phyloP scores from a whole-genome alignment of 2,888 invertebrate species.

The Neoscelio sp. region DNA sequence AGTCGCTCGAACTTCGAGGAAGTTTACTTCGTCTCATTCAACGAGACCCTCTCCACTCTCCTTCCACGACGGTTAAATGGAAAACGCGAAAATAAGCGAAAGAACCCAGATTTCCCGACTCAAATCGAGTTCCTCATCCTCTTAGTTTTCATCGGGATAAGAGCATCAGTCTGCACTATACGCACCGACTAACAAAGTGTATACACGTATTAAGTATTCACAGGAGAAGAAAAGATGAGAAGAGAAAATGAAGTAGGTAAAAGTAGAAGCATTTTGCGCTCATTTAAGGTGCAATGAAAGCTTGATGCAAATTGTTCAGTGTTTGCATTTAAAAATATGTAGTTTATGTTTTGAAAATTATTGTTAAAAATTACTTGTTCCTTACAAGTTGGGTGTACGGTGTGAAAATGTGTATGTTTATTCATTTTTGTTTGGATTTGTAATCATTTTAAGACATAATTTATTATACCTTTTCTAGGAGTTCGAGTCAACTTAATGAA shows the following conservation, averaged over 20 bases:
- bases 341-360: neutral
- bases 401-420: no score
- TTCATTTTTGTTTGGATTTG: no score
- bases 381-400: no score
- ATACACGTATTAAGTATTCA: conserved; percentile 66
- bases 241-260: conserved; percentile 61
- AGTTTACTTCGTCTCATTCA: conserved; percentile 68
- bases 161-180: conserved; percentile 55
- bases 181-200: conserved; percentile 66
- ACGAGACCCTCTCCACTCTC: conserved; percentile 52
- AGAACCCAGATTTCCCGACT: conserved; percentile 67
- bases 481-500: no score
- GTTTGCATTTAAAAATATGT: conserved; percentile 1
- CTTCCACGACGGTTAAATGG: conserved; percentile 67
- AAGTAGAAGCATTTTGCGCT: conserved; percentile 34
- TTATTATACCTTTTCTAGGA: no score
- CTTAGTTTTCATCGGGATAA: conserved; percentile 71
- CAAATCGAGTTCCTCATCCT: conserved; percentile 78
- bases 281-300: conserved; percentile 50
- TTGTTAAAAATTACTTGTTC: no score
- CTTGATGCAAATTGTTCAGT: conserved; percentile 17
- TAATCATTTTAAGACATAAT: no score
- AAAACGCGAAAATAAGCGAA: conserved; percentile 70
- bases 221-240: conserved; percentile 49
- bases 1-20: conserved; percentile 58